Base-by-base conservation (phyloP, 2,888 invertebrate genomes). In the Sipha maydis region DNA sequence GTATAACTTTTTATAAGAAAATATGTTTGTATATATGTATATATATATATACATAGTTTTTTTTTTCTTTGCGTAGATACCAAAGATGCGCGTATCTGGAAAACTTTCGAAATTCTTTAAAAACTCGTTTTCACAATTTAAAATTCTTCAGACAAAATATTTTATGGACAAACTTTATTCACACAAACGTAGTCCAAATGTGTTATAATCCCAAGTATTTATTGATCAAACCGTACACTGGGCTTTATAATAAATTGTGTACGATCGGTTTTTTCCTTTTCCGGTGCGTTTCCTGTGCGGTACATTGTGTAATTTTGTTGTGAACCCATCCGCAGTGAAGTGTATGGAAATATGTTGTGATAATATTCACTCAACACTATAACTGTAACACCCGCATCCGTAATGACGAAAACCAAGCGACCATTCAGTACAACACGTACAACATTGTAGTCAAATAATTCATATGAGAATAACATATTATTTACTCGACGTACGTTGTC, bases 201-300 rank as follows among this genome's bases (percentile, higher is more conserved):
- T 38, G 83, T 84, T 61, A 75, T 75, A 84, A 84, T 84, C 56
- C 83, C 11, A 75, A 75, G 83, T 75, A 61, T 84, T 84, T 75
- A 76, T 61, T 61, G 75, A 75, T 84, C 73, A 75, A 83, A 83
- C 31, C 21, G 2, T 38, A 31, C 31, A 34, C 19, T 21, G 78
- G 34, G 14, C 14, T 34, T 61, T 38, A 31, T 28, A 61, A 84
- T 75, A 84, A 84, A 84, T 75, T 56, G 34, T n/a, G 48, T 31
- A 54, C 83, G 34, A 73, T 31, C 17, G 34, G 11, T 82, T 83
- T 83, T 48, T 14, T 48, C 48, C 48, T 48, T 14, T 75, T 75
- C 19, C 56, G 34, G 75, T n/a, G n/a, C 34, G 14, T 28, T 73
- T 73, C 54, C 38, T 75, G 34, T 56, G 17, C 28, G 56, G 75